These are phyloP conservation scores for Cricetomys ansorgei DNA, from an alignment of 2,113 vertebrate genomes.

Conservation along the genomic window DNA sequence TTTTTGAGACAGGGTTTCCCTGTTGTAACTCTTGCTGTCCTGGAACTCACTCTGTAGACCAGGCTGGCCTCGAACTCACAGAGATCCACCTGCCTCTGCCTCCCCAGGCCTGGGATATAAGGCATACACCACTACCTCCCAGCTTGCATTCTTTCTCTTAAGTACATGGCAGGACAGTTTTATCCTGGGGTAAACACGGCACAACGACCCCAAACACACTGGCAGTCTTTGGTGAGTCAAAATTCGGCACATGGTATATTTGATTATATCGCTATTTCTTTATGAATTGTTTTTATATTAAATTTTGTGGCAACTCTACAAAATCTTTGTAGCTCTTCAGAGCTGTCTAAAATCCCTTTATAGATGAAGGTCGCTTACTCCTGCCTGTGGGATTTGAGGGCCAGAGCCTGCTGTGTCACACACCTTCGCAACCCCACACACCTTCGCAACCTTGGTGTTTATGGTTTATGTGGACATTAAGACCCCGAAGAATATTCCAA, in stretches of 20 bases:
- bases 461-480: not conserved
- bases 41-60: no score
- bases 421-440: no score
- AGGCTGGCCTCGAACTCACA: no score
- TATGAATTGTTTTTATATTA: not conserved
- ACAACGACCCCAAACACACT: not conserved
- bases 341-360: not conserved
- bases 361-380: not conserved
- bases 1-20: no score
- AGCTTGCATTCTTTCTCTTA: not conserved
- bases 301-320: conserved; percentile 2
- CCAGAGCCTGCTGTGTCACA: not conserved
- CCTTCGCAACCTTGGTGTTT: not conserved
- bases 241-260: not conserved
- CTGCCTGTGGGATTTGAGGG: not conserved
- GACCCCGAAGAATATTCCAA: not conserved
- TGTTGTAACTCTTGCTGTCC: no score
- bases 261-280: not conserved
- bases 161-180: not conserved
- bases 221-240: not conserved
- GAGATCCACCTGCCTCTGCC: no score
- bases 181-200: not conserved
- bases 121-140: no score
- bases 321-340: not conserved
- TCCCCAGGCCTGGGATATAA: no score